Percentiles rank a stretch among this genome's conserved stretches.
These are phyloP conservation scores for Hoplias malabaricus DNA, from an alignment of 2,113 vertebrate genomes.

Conservation along the genomic window DNA sequence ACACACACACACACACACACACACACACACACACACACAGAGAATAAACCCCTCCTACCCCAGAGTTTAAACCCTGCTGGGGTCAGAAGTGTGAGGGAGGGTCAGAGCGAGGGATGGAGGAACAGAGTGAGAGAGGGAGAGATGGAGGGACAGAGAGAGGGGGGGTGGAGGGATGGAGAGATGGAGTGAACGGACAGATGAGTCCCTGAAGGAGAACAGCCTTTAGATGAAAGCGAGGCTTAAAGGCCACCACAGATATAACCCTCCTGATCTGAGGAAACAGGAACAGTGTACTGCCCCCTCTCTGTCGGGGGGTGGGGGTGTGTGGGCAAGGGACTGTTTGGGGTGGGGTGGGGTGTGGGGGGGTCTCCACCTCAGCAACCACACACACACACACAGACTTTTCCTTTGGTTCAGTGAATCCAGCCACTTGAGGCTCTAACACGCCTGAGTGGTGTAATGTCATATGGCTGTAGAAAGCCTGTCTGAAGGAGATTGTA, in stretches of 20 bases:
- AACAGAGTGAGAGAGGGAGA: too few species aligned
- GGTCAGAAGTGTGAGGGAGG: too few species aligned
- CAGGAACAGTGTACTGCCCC: background rate
- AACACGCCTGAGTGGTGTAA: background rate
- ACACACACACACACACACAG: background rate
- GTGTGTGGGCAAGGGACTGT: background rate
- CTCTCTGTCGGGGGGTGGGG: background rate
- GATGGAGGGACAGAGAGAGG: too few species aligned
- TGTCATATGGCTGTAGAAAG: slow-evolving; percentile 65
- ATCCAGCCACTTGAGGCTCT: background rate
- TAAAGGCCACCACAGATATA: background rate
- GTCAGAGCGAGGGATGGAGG: too few species aligned
- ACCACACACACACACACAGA: slow-evolving; percentile 12
- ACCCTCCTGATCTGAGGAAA: background rate
- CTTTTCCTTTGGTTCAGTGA: background rate
- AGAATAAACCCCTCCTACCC: too few species aligned
- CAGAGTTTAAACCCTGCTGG: too few species aligned
- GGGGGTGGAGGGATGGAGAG: too few species aligned
- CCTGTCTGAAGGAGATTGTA: slow-evolving; percentile 61
- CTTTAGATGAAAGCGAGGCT: slow-evolving; percentile 18
- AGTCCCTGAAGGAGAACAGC: background rate
- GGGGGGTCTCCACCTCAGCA: too few species aligned
- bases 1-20: background rate
- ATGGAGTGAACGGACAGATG: too few species aligned
- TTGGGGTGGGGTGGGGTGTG: background rate